These are phyloP conservation scores for Neoseiulus cucumeris DNA, from an alignment of 1,140 invertebrate species.

Conservation along the genomic window DNA sequence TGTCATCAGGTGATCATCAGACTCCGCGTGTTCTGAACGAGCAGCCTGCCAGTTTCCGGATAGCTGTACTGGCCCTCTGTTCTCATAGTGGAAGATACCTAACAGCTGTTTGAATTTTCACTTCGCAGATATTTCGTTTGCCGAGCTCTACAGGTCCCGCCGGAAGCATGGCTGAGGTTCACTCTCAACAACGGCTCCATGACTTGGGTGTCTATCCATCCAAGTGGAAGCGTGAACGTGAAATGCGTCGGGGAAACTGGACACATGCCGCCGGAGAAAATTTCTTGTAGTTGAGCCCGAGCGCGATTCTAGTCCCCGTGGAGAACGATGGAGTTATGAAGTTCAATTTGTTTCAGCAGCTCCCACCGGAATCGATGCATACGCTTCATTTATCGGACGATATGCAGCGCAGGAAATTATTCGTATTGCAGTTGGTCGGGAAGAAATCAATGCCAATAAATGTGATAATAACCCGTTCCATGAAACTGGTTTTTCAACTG, in stretches of 20 bases:
- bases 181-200: constrained; percentile 77
- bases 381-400: too few relatives aligned
- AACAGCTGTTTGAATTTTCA: background rate
- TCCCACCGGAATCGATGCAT: too few relatives aligned
- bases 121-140: constrained; percentile 23
- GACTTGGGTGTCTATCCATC: constrained; percentile 66
- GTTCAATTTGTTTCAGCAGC: too few relatives aligned
- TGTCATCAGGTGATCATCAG: constrained; percentile 60
- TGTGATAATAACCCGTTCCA: too few relatives aligned
- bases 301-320: too few relatives aligned
- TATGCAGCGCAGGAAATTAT: too few relatives aligned
- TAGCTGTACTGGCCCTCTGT: background rate
- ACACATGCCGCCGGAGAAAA: constrained; percentile 52
- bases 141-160: constrained; percentile 87
- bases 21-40: background rate
- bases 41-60: background rate
- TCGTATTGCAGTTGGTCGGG: too few relatives aligned
- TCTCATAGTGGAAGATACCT: background rate
- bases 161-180: constrained; percentile 86
- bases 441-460: too few relatives aligned
- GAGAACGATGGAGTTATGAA: too few relatives aligned
- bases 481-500: too few relatives aligned
- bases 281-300: constrained; percentile 31
- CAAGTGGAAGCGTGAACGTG: constrained; percentile 62
- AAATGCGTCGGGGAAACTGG: constrained; percentile 64